These are phyloP conservation scores for Heliconius hewitsoni DNA, from an alignment of 1,140 invertebrate species.

Conservation along the genomic window DNA sequence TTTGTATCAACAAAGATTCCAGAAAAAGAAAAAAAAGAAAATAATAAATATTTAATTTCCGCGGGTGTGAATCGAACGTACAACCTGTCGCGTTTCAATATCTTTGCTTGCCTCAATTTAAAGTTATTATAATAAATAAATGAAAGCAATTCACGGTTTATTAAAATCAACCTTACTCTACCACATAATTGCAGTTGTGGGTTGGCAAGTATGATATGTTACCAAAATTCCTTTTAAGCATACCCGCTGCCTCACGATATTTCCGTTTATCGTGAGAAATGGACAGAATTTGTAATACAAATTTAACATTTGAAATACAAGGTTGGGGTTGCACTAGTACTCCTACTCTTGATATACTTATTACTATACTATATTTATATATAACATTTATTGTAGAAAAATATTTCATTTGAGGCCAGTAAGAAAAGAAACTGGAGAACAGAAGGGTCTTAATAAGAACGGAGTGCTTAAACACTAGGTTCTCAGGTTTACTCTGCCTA, in stretches of 20 bases:
- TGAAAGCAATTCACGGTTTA: background rate
- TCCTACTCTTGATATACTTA: background rate
- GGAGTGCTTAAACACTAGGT: no score
- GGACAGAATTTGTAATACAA: background rate
- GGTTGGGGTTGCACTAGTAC: background rate
- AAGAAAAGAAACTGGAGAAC: no score
- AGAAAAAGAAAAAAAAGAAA: no score
- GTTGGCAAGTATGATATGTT: background rate
- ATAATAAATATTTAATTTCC: no score
- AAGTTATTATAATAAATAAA: background rate
- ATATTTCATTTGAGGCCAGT: no score
- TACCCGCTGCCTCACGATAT: background rate
- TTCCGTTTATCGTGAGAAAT: background rate
- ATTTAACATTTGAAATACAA: constrained; percentile 1
- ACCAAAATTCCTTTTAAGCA: constrained; percentile 2
- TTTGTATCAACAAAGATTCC: no score
- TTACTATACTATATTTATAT: no score
- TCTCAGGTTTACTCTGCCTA: no score
- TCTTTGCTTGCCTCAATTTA: background rate
- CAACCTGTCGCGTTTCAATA: no score
- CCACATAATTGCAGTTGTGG: background rate
- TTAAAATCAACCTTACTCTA: background rate
- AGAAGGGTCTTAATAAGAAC: no score
- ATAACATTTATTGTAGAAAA: no score
- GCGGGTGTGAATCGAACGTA: no score